Evolutionary conservation across 2,113 vertebrate genomes (phyloP), one percentile per base, ranked within the genome.

Genomic region (Noturus placidus): DNA sequence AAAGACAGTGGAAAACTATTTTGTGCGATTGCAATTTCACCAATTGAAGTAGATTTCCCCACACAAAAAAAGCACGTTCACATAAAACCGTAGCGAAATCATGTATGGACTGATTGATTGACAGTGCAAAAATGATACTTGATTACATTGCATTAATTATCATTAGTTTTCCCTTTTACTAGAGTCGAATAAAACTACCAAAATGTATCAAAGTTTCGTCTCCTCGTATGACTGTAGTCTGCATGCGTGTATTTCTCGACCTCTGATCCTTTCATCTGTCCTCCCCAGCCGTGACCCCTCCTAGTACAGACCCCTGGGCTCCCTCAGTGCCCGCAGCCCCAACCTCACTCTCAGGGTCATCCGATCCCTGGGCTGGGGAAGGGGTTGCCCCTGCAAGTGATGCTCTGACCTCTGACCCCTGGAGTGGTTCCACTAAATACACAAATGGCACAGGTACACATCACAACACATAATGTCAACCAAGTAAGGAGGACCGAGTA

Each of bases 391-490:
- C 93, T 83, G 91, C 93, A 93, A 92, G 92, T 94, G 95, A 95
- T 91, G 91, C 90, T 91, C 87, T 95, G 91, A 93, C 91, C 87
- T 93, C 94, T 65, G 95, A 96, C 93, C 93, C 94, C 92, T 96
- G 95, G 95, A 96, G 95, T 54, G 95, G 95, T 86, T 93, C 95
- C 88, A 84, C 91, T 93, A 95, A 94, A 94, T 95, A 96, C 78
- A 95, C 94, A 88, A 96, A 96, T 59, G 94, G 95, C 93, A 96
- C 95, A 95, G 95, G 95, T 96, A 95, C 91, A 94, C 70, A 69
- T 87, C 78, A 74, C 89, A 91, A 87, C 61, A 83, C 86, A 69
- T n/a, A 63, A 74, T 7, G 54, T 13, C 78, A 80, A 20, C 17
- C 7, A 22, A 9, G 30, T 54, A 56, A 79, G 6, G 19, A 59